These are phyloP conservation scores for Hydrophis major DNA, from an alignment of 2,797 vertebrate genomes.

Conservation along the genomic window DNA sequence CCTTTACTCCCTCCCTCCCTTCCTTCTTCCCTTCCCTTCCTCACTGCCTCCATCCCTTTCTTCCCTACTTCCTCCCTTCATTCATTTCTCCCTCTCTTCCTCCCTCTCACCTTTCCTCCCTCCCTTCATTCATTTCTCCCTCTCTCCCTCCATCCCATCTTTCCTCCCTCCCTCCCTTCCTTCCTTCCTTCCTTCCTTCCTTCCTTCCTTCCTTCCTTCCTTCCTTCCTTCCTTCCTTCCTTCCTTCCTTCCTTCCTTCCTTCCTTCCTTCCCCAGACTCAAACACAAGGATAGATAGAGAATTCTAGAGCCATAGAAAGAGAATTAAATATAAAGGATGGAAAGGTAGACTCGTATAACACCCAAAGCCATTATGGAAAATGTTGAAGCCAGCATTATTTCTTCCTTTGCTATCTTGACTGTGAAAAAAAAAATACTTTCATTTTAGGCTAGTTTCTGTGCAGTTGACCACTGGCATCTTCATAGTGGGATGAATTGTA, in stretches of 20 bases:
- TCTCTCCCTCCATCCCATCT: too few species aligned
- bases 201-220: too few species aligned
- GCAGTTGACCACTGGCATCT: slow-evolving; percentile 64
- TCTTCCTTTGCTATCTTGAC: slow-evolving; percentile 57
- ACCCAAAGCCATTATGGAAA: neutral
- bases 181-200: too few species aligned
- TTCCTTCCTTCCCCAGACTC: neutral
- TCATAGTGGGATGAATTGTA: slow-evolving; percentile 72
- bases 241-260: fast-evolving
- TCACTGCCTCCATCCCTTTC: too few species aligned
- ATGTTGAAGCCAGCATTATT: neutral
- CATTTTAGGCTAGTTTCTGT: slow-evolving; percentile 67
- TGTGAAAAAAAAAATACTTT: slow-evolving; percentile 64
- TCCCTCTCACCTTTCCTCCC: too few species aligned
- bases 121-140: too few species aligned
- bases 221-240: fast-evolving
- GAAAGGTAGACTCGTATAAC: neutral
- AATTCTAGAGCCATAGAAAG: neutral
- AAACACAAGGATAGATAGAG: neutral
- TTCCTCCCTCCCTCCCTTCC: too few species aligned
- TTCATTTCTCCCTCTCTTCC: too few species aligned
- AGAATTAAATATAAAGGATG: neutral
- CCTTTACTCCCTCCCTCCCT: too few species aligned
- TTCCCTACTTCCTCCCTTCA: too few species aligned
- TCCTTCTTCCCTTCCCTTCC: too few species aligned